A percentile compares a stretch with the other conserved stretches of the same genome.
phyloP scores from a whole-genome alignment of 1,140 invertebrate species.

The Lasioglossum baleicum region DNA sequence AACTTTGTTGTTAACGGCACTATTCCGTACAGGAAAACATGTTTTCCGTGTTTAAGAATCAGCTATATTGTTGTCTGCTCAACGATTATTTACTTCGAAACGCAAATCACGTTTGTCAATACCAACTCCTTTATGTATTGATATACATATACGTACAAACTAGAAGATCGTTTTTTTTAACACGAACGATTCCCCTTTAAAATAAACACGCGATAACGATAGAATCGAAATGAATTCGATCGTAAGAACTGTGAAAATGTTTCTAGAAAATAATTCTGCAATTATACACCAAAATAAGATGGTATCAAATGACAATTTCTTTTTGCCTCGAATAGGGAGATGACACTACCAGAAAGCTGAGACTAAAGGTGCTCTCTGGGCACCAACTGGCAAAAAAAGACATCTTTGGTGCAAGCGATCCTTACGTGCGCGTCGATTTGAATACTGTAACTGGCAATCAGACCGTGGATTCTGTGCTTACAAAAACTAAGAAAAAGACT shows the following conservation, averaged over 20 bases:
- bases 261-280: neutral
- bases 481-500: conserved; percentile 98
- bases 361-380: conserved; percentile 91
- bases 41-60: neutral
- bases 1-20: conserved; percentile 25
- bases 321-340: conserved; percentile 82
- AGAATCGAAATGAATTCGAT: neutral
- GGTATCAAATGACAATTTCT: neutral
- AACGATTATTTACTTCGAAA: neutral
- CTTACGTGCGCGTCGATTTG: conserved; percentile 96
- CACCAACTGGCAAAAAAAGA: conserved; percentile 97
- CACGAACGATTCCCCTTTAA: neutral
- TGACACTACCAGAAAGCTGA: conserved; percentile 87
- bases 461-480: conserved; percentile 94
- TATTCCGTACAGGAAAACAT: neutral
- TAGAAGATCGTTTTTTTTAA: neutral
- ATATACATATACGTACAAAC: neutral
- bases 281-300: neutral
- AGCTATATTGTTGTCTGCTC: neutral
- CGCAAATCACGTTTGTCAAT: conserved; percentile 5
- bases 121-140: conserved; percentile 12
- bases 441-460: conserved; percentile 90
- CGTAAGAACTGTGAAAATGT: neutral
- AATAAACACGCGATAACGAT: neutral
- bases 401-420: conserved; percentile 99